Evolutionary conservation across 2,113 vertebrate species (phyloP), one percentile per base, ranked within the genome.

Genomic region (Gavia stellata): DNA sequence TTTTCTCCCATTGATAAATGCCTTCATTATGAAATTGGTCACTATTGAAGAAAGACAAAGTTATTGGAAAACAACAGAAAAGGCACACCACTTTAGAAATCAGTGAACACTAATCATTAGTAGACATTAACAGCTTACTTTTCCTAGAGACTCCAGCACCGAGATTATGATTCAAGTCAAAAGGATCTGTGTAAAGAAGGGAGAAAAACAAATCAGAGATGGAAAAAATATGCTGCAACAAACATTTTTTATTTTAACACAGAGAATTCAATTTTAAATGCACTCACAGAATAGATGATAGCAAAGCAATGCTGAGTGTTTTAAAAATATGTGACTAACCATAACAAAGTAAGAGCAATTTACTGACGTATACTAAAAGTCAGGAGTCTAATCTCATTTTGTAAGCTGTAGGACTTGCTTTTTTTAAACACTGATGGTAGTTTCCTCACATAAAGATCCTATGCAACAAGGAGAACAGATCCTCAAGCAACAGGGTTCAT

Each of bases 21-120:
- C 99, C 97, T 99, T 99, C 99, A 99, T 99, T 97, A 99, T 99
- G 97, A 99, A 99, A 98, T 99, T 99, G 29, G 99, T 99, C 99
- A 99, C 99, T 99, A 88, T 87, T 75, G 58, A 96, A 87, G 85
- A 97, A 96, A 93, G 73, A 98, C 17, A 56, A 92, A 62, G 72
- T 86, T 63, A 90, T 87, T 85, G 59, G 29, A 92, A 74, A 81
- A 93, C 38, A 81, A 52, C 31, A 58, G 49, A 49, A 80, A 90
- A 81, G 11, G 15, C 55, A 74, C 19, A 84, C 50, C 34, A 26
- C 13, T 94, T 95, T 31, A 89, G 92, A 94, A 94, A 68, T 38
- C 4, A 47, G 23, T 36, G 21, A 87, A n/a, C 1, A 44, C 31
- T 53, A 68, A 40, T n/a, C 28, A 88, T 36, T 15, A 86, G 24